Evolutionary conservation across 23 tunicate species (phyloP).

Genomic region (Trididemnum clinides): DNA sequence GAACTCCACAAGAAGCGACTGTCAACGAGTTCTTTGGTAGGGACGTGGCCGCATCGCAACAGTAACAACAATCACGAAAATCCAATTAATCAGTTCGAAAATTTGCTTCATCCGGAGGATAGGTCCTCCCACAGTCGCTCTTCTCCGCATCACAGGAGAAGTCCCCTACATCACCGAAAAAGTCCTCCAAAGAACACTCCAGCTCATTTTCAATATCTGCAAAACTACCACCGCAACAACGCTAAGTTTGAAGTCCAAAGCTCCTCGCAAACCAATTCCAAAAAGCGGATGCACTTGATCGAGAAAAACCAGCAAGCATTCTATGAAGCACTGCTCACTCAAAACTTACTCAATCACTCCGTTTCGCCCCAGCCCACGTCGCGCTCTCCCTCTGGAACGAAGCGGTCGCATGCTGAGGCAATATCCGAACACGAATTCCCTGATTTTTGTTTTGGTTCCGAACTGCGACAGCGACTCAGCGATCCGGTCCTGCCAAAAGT

Average conservation of each 20-base stretch:
- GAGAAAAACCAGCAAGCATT: conserved; percentile 63
- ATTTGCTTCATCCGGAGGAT: neutral
- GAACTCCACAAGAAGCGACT: too few species aligned
- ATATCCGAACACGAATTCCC: neutral
- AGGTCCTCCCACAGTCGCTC: neutral
- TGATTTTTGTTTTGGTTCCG: neutral
- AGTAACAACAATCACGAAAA: conserved; percentile 68
- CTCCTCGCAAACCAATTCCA: neutral
- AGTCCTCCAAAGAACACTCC: neutral
- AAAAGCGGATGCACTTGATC: conserved; percentile 38
- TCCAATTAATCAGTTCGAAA: neutral
- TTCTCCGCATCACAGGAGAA: neutral
- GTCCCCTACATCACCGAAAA: conserved; percentile 12
- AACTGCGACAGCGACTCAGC: neutral
- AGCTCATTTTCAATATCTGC: conserved; percentile 9
- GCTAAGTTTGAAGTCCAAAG: neutral
- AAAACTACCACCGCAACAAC: conserved; percentile 20
- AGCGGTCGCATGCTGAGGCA: conserved; percentile 22
- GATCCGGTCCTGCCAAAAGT: neutral
- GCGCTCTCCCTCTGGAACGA: conserved; percentile 4
- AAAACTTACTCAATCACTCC: neutral
- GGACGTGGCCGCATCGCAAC: conserved; percentile 31
- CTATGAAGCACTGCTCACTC: conserved; percentile 62
- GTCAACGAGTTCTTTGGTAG: too few species aligned
- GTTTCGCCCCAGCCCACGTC: neutral